These are phyloP conservation scores for Glyphotaelius pellucidus DNA, from an alignment of 2,888 invertebrate genomes.

Conservation along the genomic window DNA sequence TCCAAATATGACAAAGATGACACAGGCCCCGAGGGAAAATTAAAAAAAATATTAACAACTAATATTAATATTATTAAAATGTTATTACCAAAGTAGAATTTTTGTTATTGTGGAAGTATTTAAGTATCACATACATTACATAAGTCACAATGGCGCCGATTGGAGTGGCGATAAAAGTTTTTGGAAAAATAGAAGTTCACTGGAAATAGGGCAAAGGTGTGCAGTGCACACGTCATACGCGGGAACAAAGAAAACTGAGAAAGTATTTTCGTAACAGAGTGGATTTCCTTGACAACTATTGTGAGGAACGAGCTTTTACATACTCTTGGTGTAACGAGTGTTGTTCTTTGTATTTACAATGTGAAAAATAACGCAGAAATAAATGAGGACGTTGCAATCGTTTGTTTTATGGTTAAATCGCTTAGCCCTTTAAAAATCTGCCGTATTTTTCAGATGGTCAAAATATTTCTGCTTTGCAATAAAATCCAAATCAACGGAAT, in stretches of 20 bases:
- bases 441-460: too few species aligned
- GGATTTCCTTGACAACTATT: not conserved
- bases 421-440: too few species aligned
- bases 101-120: not conserved
- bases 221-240: not conserved
- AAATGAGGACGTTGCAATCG: too few species aligned
- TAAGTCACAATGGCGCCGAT: slow-evolving; percentile 50
- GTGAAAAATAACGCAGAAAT: not conserved
- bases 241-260: not conserved
- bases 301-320: not conserved
- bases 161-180: slow-evolving; percentile 61
- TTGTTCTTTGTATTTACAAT: not conserved
- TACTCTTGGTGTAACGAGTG: not conserved
- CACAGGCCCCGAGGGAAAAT: too few species aligned
- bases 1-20: too few species aligned
- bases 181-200: slow-evolving; percentile 53
- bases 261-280: not conserved
- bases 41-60: not conserved
- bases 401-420: too few species aligned
- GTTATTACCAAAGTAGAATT: not conserved
- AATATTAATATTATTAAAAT: not conserved
- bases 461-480: too few species aligned
- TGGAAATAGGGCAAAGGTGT: slow-evolving; percentile 53
- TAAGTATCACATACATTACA: not conserved
- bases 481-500: too few species aligned